Conservation (phyloP, 2,888 invertebrate genomes). For the Yponomeuta malinellus region DNA sequence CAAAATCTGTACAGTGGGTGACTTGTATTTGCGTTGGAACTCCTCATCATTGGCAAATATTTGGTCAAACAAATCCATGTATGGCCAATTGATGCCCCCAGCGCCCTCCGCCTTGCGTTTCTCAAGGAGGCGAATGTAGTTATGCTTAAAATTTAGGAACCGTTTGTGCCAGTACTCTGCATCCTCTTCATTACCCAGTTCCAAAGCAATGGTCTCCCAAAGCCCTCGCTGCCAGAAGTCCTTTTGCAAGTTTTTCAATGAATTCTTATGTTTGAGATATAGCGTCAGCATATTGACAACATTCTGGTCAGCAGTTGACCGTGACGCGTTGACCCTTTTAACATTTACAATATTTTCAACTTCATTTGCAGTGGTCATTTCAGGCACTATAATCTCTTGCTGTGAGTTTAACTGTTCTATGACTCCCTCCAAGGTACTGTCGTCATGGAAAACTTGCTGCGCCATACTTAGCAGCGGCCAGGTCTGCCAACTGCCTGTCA, state of each 20-base stretch:
- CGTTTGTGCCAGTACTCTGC: constrained; percentile 61
- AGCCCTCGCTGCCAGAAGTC: constrained; percentile 45
- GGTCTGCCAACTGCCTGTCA: constrained; percentile 33
- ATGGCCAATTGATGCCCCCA: constrained; percentile 50
- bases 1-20: neutral
- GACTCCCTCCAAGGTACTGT: constrained; percentile 19
- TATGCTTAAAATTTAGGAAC: constrained; percentile 61
- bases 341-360: constrained; percentile 21
- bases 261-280: constrained; percentile 49
- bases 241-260: constrained; percentile 31
- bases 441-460: constrained; percentile 56
- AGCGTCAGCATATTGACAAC: constrained; percentile 51
- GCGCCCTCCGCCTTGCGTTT: constrained; percentile 39
- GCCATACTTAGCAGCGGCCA: constrained; percentile 52
- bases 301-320: constrained; percentile 36
- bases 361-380: neutral
- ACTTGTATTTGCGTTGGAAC: constrained; percentile 43
- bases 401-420: neutral
- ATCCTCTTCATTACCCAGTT: constrained; percentile 48
- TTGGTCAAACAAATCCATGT: constrained; percentile 53
- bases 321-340: constrained; percentile 31
- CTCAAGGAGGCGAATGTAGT: constrained; percentile 50
- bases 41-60: constrained; percentile 51
- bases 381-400: neutral
- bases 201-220: constrained; percentile 56